Percentiles rank a stretch among this genome's conserved stretches.
Evolutionary conservation across 1,140 invertebrate genomes (phyloP).

Genomic region (Pinna nobilis): DNA sequence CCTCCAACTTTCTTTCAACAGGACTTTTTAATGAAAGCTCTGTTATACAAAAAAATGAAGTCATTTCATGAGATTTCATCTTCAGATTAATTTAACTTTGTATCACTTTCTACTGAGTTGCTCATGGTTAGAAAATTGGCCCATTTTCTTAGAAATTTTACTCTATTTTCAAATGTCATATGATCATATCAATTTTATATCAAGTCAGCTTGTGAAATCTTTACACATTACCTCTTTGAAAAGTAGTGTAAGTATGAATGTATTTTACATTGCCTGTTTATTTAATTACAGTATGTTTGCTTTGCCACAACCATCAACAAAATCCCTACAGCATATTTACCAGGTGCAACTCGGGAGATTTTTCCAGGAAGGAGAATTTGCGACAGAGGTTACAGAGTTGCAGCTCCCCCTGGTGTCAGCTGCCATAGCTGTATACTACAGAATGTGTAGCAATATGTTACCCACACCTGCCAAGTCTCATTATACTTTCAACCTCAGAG

Average conservation of each 20-base stretch:
- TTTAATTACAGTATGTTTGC: slow-evolving; percentile 68
- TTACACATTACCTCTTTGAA: no score
- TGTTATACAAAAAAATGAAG: no score
- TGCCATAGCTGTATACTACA: slow-evolving; percentile 72
- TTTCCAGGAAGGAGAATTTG: slow-evolving; percentile 73
- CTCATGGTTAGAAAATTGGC: no score
- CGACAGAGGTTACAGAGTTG: slow-evolving; percentile 71
- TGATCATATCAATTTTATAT: no score
- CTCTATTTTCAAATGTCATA: no score
- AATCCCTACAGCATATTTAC: slow-evolving; percentile 74
- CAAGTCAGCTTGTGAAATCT: no score
- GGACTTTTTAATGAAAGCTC: no score
- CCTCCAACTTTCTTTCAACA: no score
- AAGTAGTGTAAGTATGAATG: background rate
- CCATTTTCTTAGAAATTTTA: no score
- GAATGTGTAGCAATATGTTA: slow-evolving; percentile 68
- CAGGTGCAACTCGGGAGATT: slow-evolving; percentile 74
- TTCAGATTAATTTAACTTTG: no score
- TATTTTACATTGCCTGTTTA: background rate
- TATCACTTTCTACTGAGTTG: no score
- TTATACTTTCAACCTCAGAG: slow-evolving; percentile 90
- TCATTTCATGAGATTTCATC: no score
- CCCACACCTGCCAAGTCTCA: slow-evolving; percentile 83
- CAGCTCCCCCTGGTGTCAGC: slow-evolving; percentile 70
- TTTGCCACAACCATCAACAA: slow-evolving; percentile 71